Evolutionary conservation across 2,888 invertebrate genomes (phyloP).

Genomic region (Shargacucullia verbasci): DNA sequence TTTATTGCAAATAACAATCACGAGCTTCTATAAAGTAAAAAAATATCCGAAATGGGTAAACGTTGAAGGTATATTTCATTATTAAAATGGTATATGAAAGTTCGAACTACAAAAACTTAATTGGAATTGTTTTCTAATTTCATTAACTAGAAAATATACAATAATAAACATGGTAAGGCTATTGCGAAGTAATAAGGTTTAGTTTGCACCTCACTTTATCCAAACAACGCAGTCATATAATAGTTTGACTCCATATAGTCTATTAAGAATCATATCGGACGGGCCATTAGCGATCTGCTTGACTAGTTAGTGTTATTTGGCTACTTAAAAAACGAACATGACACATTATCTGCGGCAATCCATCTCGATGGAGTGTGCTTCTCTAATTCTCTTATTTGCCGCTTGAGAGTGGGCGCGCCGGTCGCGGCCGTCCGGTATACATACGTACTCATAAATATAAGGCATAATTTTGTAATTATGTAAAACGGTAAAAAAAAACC

Average conservation of each 20-base stretch:
- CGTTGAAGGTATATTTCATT: neutral
- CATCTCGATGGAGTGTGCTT: constrained; percentile 77
- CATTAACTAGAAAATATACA: too few species aligned
- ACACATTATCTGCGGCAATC: constrained; percentile 81
- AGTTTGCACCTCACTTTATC: constrained; percentile 11
- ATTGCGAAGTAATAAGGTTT: neutral
- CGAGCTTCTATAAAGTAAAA: neutral
- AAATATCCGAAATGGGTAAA: neutral
- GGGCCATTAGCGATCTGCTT: constrained; percentile 75
- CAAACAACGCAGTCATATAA: constrained; percentile 25
- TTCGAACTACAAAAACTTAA: neutral
- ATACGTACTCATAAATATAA: constrained; percentile 77
- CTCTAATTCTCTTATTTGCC: constrained; percentile 76
- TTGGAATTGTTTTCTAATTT: too few species aligned
- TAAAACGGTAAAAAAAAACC: constrained; percentile 85
- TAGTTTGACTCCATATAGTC: constrained; percentile 26
- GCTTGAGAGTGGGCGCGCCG: constrained; percentile 78
- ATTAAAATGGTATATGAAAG: neutral
- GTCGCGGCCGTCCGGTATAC: constrained; percentile 50
- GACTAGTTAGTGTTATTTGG: constrained; percentile 74
- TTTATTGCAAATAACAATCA: neutral
- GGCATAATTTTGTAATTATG: constrained; percentile 87
- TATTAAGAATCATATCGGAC: constrained; percentile 67
- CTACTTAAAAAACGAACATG: constrained; percentile 80
- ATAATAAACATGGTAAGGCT: too few species aligned